These are phyloP conservation scores for Pachyramphus minor DNA, from an alignment of 2,113 vertebrate genomes.

Conservation along the genomic window DNA sequence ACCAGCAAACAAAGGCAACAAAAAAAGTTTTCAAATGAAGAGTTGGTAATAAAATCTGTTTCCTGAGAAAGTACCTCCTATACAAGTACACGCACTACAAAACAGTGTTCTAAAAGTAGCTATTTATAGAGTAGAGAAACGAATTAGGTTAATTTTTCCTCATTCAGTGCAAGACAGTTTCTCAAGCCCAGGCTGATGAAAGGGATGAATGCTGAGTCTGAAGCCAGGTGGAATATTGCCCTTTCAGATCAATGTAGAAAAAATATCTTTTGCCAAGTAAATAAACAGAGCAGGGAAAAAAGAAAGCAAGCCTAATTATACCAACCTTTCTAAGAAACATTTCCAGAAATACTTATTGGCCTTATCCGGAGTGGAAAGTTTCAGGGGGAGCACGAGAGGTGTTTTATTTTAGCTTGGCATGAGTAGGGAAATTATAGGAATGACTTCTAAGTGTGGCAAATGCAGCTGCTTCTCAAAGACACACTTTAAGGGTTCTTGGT, in stretches of 20 bases:
- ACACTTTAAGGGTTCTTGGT: constrained; percentile 3
- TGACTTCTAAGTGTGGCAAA: constrained; percentile 43
- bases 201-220: neutral
- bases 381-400: constrained; percentile 33
- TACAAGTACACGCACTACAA: neutral
- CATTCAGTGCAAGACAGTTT: constrained; percentile 48
- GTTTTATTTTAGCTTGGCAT: constrained; percentile 63
- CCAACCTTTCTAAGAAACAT: constrained; percentile 2
- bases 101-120: constrained; percentile 27
- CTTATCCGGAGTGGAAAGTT: constrained; percentile 55
- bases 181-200: constrained; percentile 25
- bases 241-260: constrained; percentile 29
- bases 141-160: constrained; percentile 34
- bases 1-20: neutral
- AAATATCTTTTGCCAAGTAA: constrained; percentile 36
- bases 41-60: neutral
- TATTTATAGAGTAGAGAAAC: constrained; percentile 65
- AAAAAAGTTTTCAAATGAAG: neutral
- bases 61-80: neutral
- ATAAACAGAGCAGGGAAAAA: neutral
- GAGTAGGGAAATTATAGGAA: constrained; percentile 1
- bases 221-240: constrained; percentile 49
- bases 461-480: constrained; percentile 26
- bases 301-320: constrained; percentile 30
- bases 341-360: constrained; percentile 29